Evolutionary conservation across 2,888 invertebrate species (phyloP), one percentile per base, ranked within the genome.

Genomic region (Melolontha melolontha): DNA sequence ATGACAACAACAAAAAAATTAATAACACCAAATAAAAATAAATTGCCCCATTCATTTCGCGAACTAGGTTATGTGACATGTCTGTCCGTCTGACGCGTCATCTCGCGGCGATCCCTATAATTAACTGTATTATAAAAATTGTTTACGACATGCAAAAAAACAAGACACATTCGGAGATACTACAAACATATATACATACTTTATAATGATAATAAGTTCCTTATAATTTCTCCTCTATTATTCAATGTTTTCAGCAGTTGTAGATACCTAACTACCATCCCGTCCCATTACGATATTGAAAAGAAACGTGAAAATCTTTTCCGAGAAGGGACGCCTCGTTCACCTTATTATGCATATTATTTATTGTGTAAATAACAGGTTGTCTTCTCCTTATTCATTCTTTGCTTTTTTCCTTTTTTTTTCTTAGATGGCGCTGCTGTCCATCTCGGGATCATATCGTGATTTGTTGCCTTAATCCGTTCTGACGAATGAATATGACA

Each of bases 401-500:
- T 34, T 34, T 34, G 4, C 29, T 8, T 34, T 5, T 8, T 34
- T 34, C 6, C 34, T 34, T 34, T 34, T 34, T 34, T 10, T 34
- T 34, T 34, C 10, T 29, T 34, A 10, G 34, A 34, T 34, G 10
- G 34, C 34, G 34, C 34, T 34, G 34, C 34, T 34, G 34, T 34
- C 34, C 34, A 34, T 34, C 34, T 10, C 7, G 2, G 34, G 34
- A 34, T 34, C 34, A 34, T 34, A 34, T 6, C 34, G 34, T 34
- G 34, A 6, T 34, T 34, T 34, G 34, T 34, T 34, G 8, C 8
- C 34, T 34, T 54, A 54, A 54, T 54, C 39, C 12, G 29, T 59
- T 44, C 27, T 59, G 54, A 16, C 40, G 47, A 64, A 54, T 34
- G 52, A 52, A 68, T 66, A 66, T 57, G 70, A 70, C 67, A 41